These are phyloP conservation scores for Neogobius melanostomus DNA, from an alignment of 2,113 vertebrate species.

Conservation along the genomic window DNA sequence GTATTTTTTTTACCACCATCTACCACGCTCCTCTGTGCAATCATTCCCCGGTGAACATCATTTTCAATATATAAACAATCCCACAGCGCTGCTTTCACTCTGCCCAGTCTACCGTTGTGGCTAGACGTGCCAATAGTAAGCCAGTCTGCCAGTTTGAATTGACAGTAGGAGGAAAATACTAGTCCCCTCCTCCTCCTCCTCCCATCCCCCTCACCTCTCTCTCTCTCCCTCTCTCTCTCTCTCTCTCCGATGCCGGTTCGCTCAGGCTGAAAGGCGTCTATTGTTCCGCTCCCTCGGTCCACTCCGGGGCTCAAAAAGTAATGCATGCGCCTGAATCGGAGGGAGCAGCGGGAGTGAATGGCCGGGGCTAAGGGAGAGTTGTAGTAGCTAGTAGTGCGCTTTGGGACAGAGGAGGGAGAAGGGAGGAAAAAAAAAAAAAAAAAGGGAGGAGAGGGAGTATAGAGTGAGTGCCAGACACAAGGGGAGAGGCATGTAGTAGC, in stretches of 20 bases:
- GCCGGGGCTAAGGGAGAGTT: constrained; percentile 50
- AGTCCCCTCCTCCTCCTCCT: constrained; percentile 14
- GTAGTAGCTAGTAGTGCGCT: constrained; percentile 35
- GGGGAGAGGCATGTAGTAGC: constrained; percentile 33
- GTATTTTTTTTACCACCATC: neutral
- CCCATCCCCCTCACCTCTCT: no score
- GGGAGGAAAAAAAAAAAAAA: constrained; percentile 14
- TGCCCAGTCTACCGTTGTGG: constrained; percentile 26
- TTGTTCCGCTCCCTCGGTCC: constrained; percentile 81
- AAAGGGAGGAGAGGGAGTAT: constrained; percentile 32
- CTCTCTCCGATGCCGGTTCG: constrained; percentile 44
- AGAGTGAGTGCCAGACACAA: constrained; percentile 50
- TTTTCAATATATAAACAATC: constrained; percentile 41
- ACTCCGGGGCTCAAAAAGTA: constrained; percentile 77
- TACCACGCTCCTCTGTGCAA: neutral
- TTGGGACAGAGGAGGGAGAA: constrained; percentile 12
- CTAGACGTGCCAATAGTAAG: constrained; percentile 53
- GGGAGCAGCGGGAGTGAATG: constrained; percentile 58
- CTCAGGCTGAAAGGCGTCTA: constrained; percentile 81
- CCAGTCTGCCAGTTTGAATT: constrained; percentile 49
- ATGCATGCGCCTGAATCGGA: constrained; percentile 78
- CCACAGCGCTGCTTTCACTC: constrained; percentile 32
- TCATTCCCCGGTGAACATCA: constrained; percentile 15
- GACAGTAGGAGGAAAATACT: constrained; percentile 60
- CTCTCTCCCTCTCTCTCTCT: neutral